Evolutionary conservation across 2,888 invertebrate species (phyloP).

Genomic region (Rhogogaster chlorosoma): DNA sequence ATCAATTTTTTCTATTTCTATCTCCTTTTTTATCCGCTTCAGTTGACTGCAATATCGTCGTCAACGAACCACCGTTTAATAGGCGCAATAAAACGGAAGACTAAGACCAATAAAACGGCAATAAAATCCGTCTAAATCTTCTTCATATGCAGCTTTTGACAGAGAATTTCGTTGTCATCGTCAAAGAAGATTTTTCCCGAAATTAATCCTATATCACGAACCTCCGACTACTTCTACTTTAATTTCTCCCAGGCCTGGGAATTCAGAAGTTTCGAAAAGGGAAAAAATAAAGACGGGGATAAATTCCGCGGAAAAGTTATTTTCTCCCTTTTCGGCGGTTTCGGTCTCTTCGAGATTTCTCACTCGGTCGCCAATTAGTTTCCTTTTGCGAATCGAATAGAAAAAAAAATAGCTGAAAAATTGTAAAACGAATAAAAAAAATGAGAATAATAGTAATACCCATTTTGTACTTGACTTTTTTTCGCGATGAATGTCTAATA

Average conservation of each 20-base stretch:
- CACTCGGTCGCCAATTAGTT: background rate
- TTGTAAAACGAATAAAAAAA: background rate
- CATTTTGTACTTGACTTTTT: conserved; percentile 10
- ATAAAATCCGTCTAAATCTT: background rate
- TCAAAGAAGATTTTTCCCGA: background rate
- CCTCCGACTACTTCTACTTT: background rate
- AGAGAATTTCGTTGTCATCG: background rate
- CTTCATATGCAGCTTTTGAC: background rate
- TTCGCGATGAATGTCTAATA: conserved; percentile 10
- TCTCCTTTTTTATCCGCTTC: background rate
- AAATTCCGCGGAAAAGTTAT: conserved; percentile 12
- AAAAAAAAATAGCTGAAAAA: background rate
- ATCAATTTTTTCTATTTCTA: background rate
- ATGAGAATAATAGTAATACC: background rate
- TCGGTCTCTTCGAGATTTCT: background rate
- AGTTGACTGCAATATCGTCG: background rate
- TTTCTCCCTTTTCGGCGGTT: background rate
- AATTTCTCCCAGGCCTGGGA: background rate
- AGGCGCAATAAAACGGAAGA: background rate
- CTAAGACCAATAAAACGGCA: conserved; percentile 4
- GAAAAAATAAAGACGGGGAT: background rate
- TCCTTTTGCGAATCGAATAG: background rate
- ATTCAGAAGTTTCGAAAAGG: background rate
- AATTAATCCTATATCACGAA: background rate
- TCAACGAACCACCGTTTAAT: background rate